Base-by-base conservation (phyloP, 1,140 invertebrate genomes). In the Hydropsyche tenuis region DNA sequence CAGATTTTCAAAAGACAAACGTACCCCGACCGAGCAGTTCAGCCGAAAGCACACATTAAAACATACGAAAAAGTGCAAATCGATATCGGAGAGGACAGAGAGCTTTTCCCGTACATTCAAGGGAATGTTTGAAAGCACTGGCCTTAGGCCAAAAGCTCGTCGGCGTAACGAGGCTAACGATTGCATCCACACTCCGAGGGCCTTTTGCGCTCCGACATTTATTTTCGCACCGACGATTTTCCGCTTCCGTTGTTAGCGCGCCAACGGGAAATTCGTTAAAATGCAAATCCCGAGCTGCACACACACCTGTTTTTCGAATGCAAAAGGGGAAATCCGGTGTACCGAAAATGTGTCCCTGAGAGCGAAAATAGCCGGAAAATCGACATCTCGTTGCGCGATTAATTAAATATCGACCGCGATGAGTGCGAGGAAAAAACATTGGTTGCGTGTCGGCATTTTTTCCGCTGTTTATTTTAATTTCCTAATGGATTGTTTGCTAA, bases 151-250 rank as follows among this genome's bases (percentile, higher is more conserved):
- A 72, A 72, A 43, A 37, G 69, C 30, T 16, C 30, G 69, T 45
- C 37, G 69, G 14, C 42, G 18, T 72, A 72, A 72, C 56, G 69
- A 46, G 53, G 69, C 56, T 72, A 72, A 72, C 69, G 56, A 72
- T 62, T 63, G 69, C 69, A 63, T 63, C 69, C 60, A 22, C 42
- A 63, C 42, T 22, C 69, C 23, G 48, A 4, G 42, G 45, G 64
- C 42, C 42, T 48, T 69, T 48, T 48, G 65, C 9, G 30, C 9
- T 69, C 22, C 23, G 43, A 51, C 65, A 48, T 69, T 25, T 37
- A 60, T 70, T 70, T 56, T 56, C 30, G 42, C 23, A 16, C 9
- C 20, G 25, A 43, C 20, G 23, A 43, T 51, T 30, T 53, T 53
- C 25, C 43, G 25, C 30, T 9, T 12, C 9, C 1, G 48, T 18